Conservation (phyloP, 2,113 vertebrate genomes). For the Neodon shergylaensis region DNA sequence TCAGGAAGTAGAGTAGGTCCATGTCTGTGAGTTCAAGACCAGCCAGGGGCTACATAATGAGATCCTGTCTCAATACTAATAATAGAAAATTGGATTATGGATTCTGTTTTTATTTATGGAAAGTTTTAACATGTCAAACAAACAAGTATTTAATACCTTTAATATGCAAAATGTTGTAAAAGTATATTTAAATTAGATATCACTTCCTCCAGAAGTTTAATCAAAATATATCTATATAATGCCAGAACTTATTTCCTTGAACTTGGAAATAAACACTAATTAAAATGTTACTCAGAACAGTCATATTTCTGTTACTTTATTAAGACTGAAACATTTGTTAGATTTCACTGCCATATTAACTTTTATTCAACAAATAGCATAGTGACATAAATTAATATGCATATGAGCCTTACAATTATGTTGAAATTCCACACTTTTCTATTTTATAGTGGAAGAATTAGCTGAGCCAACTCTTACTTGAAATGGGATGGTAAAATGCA, state of each 20-base stretch:
- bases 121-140: neutral
- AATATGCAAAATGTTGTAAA: neutral
- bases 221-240: conserved; percentile 33
- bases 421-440: neutral
- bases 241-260: neutral
- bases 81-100: neutral
- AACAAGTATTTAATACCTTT: neutral
- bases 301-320: neutral
- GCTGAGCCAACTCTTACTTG: conserved; percentile 25
- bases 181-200: conserved; percentile 4
- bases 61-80: neutral
- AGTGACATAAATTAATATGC: neutral
- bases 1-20: neutral
- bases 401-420: neutral
- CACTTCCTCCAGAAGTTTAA: neutral
- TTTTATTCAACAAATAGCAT: conserved; percentile 35
- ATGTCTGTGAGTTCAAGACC: neutral
- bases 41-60: neutral
- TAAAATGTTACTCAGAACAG: neutral
- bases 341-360: conserved; percentile 14
- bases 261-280: neutral
- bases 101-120: neutral
- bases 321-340: neutral
- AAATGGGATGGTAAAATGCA: neutral
- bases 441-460: neutral